Evolutionary conservation across 64 coral and sea anemone species (phyloP), one percentile per base, ranked within the genome.

Genomic region (Anthopleura sola): DNA sequence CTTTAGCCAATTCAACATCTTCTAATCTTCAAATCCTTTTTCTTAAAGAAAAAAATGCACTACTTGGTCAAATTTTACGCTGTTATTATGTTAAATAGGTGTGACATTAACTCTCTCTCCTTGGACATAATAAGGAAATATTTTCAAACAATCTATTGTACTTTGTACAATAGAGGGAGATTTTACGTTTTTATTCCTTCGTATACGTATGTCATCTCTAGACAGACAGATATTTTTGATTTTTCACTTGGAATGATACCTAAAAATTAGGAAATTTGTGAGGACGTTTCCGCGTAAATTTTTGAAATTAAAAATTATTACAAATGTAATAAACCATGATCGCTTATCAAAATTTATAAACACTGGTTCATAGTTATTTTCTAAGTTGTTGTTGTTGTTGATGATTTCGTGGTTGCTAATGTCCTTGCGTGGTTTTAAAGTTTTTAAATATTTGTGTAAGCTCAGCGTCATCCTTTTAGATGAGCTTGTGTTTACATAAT

Each of bases 1-100:
- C 66, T 71, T 71, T 71, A 32, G 66, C 34, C 10, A 71, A 32
- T 71, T 71, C 29, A 71, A 71, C 66, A 71, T 31, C 28, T 71
- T 71, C 29, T 34, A 17, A 71, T 34, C 31, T 71, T 71, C 66
- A 71, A 71, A 71, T 71, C 66, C 66, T 71, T 71, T 71, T 32
- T 34, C 13, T 31, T 71, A 12, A 8, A 34, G 3, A 71, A 71
- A 71, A 71, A 32, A 14, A 7, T 34, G 12, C 1, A 13, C 2
- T 71, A 26, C 11, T 34, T n/a, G n/a, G n/a, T n/a, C 9, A 34
- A 71, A 71, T 71, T 32, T 71, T 15, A 34, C 66, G 1, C 12
- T 36, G n/a, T 23, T 62, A 33, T 71, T 69, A 32, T 31, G 28
- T 31, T 32, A 36, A 71, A 23, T 66, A 66, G 66, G 66, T 71